Evolutionary conservation across 2,797 vertebrate species (phyloP), one percentile per base, ranked within the genome.

Genomic region (Hoplostethus mediterraneus): DNA sequence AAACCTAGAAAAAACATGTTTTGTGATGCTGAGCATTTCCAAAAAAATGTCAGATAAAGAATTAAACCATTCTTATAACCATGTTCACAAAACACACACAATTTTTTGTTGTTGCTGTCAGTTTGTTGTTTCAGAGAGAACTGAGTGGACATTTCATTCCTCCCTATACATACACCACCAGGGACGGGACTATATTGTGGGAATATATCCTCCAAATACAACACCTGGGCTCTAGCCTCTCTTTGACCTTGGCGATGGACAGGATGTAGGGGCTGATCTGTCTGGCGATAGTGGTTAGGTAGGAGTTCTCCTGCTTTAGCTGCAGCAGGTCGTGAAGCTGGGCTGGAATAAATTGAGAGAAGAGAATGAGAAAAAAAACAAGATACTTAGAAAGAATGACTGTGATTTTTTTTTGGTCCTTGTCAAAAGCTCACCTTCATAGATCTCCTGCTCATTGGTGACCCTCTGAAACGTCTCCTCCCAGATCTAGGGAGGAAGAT

Each of bases 231-330:
- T 98, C 96, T 21, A 99, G 94, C 1, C 95, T 89, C 87, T 98
- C 96, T 86, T 97, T 97, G 82, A 99, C 98, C 82, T 97, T 98
- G 79, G 97, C 96, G 0, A 98, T 98, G 79, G 97, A 98, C 76
- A 93, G 89, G 73, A 98, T 93, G 2, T 98, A 99, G 4, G 97
- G 97, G 0, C 93, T 95, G 9, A 98, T 98, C 89, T 99, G 98
- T 71, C 93, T 94, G 86, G 97, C 89, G 75, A 99, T 96, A 21
- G 95, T 97, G 64, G 94, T 96, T 67, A 98, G 84, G 83, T 94
- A 97, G 52, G 90, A 93, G 87, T 98, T 99, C 91, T 98, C 97
- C 86, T 98, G 96, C 83, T 95, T 96, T 76, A 98, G 94, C 92
- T 96, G 96, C 87, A 96, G 92, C 62, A 98, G 92, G 89, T 98